phyloP scores from a whole-genome alignment of 2,888 invertebrate genomes.

The Artemia sinica region DNA sequence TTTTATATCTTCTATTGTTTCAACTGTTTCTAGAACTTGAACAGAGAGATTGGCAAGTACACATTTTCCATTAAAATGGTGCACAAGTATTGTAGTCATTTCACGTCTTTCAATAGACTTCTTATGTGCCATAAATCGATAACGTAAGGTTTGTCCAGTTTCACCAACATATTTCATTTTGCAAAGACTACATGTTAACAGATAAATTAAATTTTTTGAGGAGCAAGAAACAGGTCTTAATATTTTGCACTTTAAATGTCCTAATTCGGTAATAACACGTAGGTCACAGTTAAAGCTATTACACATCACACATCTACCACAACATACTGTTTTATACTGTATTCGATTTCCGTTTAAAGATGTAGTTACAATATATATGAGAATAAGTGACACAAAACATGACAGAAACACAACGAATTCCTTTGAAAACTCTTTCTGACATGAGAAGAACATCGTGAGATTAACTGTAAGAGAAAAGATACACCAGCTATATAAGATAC shows the following conservation, averaged over 20 bases:
- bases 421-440: no score
- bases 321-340: no score
- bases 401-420: no score
- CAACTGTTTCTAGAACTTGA: not conserved
- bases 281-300: no score
- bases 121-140: not conserved
- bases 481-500: no score
- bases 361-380: no score
- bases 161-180: slow-evolving; percentile 4
- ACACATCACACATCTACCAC: no score
- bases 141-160: not conserved
- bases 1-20: not conserved
- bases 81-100: not conserved
- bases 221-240: not conserved
- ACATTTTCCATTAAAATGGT: slow-evolving; percentile 4
- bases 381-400: no score
- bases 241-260: not conserved
- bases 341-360: no score
- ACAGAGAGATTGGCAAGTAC: not conserved
- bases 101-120: not conserved
- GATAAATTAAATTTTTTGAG: not conserved
- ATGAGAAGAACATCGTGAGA: no score
- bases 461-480: no score
- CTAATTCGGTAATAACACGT: no score
- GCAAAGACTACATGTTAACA: not conserved